Conservation (phyloP, 2,888 invertebrate species). For the Pediacus dermestoides region DNA sequence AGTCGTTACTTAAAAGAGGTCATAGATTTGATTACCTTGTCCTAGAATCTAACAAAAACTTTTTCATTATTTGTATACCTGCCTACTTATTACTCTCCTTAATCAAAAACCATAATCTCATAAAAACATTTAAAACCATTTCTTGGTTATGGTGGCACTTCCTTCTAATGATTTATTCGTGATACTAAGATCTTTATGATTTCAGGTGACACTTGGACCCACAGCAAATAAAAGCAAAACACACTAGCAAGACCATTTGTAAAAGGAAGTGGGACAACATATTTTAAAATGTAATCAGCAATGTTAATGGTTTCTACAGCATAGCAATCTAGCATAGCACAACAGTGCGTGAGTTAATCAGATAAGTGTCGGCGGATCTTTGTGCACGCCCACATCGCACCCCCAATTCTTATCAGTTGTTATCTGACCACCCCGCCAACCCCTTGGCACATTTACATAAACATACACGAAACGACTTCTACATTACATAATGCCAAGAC, state of each 20-base stretch:
- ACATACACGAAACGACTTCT: conserved; percentile 1
- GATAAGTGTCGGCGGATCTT: conserved; percentile 32
- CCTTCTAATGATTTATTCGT: no score
- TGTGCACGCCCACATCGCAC: conserved; percentile 32
- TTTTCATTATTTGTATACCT: no score
- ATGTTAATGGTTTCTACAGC: conserved; percentile 22
- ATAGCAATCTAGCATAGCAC: conserved; percentile 20
- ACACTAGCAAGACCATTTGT: conserved; percentile 6
- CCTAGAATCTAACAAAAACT: no score
- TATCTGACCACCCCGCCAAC: neutral
- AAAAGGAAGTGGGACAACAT: conserved; percentile 21
- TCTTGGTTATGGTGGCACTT: no score
- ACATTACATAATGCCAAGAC: no score
- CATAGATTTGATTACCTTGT: no score
- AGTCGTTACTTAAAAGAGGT: no score
- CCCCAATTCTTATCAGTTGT: conserved; percentile 26
- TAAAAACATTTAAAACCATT: no score
- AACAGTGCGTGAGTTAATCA: conserved; percentile 27
- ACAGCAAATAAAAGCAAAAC: neutral
- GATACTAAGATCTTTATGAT: no score
- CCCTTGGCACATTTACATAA: no score
- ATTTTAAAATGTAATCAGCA: conserved; percentile 24
- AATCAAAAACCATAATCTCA: no score
- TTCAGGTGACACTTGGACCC: neutral
- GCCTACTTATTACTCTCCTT: no score